These are phyloP conservation scores for Cylindroiulus punctatus DNA, from an alignment of 2,888 invertebrate genomes.

Conservation along the genomic window DNA sequence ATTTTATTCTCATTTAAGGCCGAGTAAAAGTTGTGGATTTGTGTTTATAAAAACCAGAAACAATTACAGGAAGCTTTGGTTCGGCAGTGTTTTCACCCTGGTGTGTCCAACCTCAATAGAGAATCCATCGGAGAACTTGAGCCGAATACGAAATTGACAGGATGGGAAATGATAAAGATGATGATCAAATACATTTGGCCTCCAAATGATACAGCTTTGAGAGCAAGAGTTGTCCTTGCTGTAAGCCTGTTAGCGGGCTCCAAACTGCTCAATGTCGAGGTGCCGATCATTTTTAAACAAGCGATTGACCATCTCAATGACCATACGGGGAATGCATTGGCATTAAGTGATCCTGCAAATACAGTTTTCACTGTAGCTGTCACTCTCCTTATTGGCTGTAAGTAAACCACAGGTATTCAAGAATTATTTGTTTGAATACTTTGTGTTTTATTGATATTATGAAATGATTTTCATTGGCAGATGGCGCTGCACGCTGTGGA, in stretches of 20 bases:
- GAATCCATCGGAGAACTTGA: constrained; percentile 61
- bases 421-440: not conserved
- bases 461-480: constrained; percentile 69
- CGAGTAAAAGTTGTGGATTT: constrained; percentile 29
- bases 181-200: constrained; percentile 97
- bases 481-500: constrained; percentile 91
- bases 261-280: constrained; percentile 88
- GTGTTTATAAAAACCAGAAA: constrained; percentile 47
- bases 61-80: constrained; percentile 61
- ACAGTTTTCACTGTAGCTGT: constrained; percentile 82
- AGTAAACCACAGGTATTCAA: constrained; percentile 65
- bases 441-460: constrained; percentile 42
- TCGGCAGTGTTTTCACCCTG: constrained; percentile 92
- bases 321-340: constrained; percentile 74
- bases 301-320: constrained; percentile 87
- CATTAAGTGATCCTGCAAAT: constrained; percentile 66
- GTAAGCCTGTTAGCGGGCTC: constrained; percentile 81
- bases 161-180: constrained; percentile 80
- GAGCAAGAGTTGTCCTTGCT: constrained; percentile 84
- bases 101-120: constrained; percentile 73
- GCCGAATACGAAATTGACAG: constrained; percentile 73
- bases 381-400: constrained; percentile 87
- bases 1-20: constrained; percentile 38
- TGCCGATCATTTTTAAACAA: constrained; percentile 96
- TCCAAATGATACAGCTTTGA: constrained; percentile 79